Evolutionary conservation across 2,797 vertebrate species (phyloP).

Genomic region (Hemitrygon akajei): DNA sequence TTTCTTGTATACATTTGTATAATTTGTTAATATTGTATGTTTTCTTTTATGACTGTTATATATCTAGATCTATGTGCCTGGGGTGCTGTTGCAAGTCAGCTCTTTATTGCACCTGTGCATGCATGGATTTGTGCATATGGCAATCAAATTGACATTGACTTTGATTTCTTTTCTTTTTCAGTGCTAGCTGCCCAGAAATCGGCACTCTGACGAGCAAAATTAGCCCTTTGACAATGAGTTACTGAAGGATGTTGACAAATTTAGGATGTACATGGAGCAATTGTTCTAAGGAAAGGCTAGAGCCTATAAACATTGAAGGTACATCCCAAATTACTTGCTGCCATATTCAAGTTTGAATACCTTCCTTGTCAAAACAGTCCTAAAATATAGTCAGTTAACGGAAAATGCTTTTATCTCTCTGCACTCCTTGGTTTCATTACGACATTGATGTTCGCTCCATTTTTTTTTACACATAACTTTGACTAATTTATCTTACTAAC

Average conservation of each 20-base stretch:
- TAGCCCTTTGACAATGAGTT: background rate
- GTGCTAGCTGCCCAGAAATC: background rate
- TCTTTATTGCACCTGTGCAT: too few relatives aligned
- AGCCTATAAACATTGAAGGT: background rate
- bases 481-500: background rate
- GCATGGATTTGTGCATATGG: too few relatives aligned
- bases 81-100: too few relatives aligned
- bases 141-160: too few relatives aligned
- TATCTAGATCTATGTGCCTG: too few relatives aligned
- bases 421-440: background rate
- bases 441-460: background rate
- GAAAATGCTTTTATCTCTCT: background rate
- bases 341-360: background rate
- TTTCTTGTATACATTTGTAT: too few relatives aligned
- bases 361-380: background rate
- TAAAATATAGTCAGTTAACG: background rate
- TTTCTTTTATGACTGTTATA: too few relatives aligned
- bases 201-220: background rate
- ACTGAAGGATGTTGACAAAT: background rate
- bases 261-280: background rate
- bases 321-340: background rate
- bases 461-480: background rate
- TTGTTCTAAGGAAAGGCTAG: background rate
- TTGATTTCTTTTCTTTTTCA: background rate
- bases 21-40: too few relatives aligned